Percentiles rank a stretch among this genome's conserved stretches.
Evolutionary conservation across 2,113 vertebrate genomes (phyloP).

Genomic region (Brachypodius melanocephalos): DNA sequence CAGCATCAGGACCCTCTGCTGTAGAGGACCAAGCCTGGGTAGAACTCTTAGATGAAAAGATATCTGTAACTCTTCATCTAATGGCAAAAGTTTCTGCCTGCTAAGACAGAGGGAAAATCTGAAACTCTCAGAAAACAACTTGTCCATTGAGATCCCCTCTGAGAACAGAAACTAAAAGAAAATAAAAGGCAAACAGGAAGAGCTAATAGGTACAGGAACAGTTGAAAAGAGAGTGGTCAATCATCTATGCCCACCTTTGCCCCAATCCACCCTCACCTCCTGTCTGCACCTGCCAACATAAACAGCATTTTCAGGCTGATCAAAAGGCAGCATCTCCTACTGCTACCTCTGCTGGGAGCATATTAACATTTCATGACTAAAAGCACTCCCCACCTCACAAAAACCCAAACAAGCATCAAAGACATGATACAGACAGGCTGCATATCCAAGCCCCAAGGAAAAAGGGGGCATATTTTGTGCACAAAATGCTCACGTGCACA

Average conservation of each 20-base stretch:
- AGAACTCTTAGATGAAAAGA: not conserved
- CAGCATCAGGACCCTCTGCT: not conserved
- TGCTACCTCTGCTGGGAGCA: not conserved
- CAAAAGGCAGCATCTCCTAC: constrained; percentile 27
- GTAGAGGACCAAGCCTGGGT: not conserved
- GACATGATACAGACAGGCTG: not conserved
- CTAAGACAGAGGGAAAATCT: not conserved
- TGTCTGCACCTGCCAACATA: not conserved
- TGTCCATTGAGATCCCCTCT: not conserved
- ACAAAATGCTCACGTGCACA: not conserved
- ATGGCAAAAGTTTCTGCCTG: not conserved
- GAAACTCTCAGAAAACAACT: not conserved
- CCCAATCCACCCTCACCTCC: not conserved
- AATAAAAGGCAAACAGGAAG: not conserved
- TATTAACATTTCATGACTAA: constrained; percentile 41
- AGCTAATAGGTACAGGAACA: constrained; percentile 3
- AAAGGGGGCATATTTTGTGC: not conserved
- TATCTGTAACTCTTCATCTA: not conserved
- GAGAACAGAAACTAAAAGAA: not conserved
- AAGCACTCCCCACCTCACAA: constrained; percentile 13
- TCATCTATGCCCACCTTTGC: not conserved
- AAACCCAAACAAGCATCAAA: not conserved
- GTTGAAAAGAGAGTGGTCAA: constrained; percentile 21
- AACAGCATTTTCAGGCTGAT: constrained; percentile 14
- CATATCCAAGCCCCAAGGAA: not conserved